Conservation (phyloP, 2,797 vertebrate genomes). For the Centroberyx gerrardi region DNA sequence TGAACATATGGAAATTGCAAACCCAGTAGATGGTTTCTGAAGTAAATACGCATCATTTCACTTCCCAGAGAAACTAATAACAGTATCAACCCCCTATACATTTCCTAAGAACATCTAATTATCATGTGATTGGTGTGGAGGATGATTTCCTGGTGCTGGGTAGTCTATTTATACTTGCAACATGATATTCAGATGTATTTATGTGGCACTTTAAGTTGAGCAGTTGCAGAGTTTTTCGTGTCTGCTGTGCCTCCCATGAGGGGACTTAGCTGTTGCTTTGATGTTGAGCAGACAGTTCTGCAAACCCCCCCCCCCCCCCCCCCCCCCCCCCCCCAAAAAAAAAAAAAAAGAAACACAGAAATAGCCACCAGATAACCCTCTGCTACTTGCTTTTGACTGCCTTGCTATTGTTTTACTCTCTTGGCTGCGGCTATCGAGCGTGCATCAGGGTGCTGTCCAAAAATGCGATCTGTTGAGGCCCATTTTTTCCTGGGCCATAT, state of each 20-base stretch:
- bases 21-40: background rate
- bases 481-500: constrained; percentile 65
- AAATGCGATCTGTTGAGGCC: constrained; percentile 58
- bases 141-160: background rate
- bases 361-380: constrained; percentile 27
- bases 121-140: constrained; percentile 21
- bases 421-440: constrained; percentile 39
- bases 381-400: constrained; percentile 29
- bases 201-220: constrained; percentile 51
- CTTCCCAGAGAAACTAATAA: constrained; percentile 4
- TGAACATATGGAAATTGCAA: background rate
- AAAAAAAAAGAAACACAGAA: background rate
- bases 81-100: constrained; percentile 2
- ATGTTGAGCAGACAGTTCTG: constrained; percentile 60
- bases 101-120: constrained; percentile 44
- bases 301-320: constrained; percentile 56
- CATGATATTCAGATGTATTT: constrained; percentile 50
- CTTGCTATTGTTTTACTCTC: constrained; percentile 48
- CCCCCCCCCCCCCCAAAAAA: constrained; percentile 14
- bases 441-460: constrained; percentile 59
- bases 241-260: constrained; percentile 67
- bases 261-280: constrained; percentile 66
- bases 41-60: constrained; percentile 23
- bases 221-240: constrained; percentile 48
- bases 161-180: constrained; percentile 42